Base-by-base conservation (phyloP, 2,888 invertebrate genomes). In the Oscheius onirici region DNA sequence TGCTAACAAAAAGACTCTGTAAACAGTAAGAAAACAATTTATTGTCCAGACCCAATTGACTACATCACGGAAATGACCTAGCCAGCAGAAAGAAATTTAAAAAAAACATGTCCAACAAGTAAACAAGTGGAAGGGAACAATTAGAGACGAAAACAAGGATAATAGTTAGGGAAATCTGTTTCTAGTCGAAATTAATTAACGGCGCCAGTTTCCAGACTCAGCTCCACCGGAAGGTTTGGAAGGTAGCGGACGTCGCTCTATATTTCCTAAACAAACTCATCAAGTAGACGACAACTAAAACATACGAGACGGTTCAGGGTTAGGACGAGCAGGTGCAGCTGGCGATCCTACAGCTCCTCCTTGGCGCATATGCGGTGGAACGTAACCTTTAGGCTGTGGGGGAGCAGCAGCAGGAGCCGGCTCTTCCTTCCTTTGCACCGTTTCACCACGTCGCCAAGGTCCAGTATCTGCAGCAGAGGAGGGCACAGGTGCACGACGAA, bases 201-300 rank as follows among this genome's bases (percentile, higher is more conserved):
- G 28, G 15, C 66, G 66, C 76, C 76, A 76, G 46, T 74, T 74
- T 3, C 57, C 61, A 26, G 72, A 67, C 28, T 76, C 76, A 11
- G 76, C 72, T n/a, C 24, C 22, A 51, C 51, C 17, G 20, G 55
- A 34, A 8, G 34, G 34, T 26, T 55, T 55, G 26, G 5, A 11
- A 24, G 52, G 66, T 11, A 20, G 49, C 15, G 66, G 66, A 20
- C 54, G 54, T 15, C 34, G 26, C 3, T 26, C 28, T 15, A 22
- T 3, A 28, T 49, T 34, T 8, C 55, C 26, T 17, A 40, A 51
- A 28, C 26, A 70, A 24, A 54, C 26, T 34, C 52, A 69, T 46
- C 58, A 66, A 17, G 67, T 63, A 40, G 60, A 69, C 41, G 58
- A 65, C 11, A 44, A 55, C 8, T 55, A 24, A 15, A 57, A 57